phyloP scores from a whole-genome alignment of 2,888 invertebrate genomes.

The Hermodice carunculata region DNA sequence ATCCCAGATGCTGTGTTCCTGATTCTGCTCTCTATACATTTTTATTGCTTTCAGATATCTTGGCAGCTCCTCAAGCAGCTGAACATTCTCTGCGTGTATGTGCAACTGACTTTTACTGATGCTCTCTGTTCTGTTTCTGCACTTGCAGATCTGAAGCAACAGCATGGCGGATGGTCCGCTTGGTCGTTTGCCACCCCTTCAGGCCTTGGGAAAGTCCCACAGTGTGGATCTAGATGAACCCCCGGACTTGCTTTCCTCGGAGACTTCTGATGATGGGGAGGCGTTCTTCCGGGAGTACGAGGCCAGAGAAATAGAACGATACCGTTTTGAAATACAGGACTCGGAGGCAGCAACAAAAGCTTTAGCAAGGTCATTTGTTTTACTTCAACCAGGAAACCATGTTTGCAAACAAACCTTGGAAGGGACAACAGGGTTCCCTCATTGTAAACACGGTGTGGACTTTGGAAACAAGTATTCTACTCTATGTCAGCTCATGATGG shows the following conservation, averaged over 20 bases:
- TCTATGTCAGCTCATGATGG: slow-evolving; percentile 55
- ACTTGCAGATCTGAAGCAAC: too few relatives aligned
- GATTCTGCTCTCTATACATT: too few relatives aligned
- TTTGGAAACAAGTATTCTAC: slow-evolving; percentile 56
- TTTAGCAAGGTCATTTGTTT: slow-evolving; percentile 51
- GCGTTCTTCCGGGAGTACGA: too few relatives aligned
- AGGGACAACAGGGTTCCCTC: slow-evolving; percentile 50
- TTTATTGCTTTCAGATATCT: too few relatives aligned
- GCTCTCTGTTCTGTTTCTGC: too few relatives aligned
- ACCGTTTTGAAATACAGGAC: slow-evolving; percentile 49
- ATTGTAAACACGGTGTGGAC: slow-evolving; percentile 56
- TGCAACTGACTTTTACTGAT: too few relatives aligned
- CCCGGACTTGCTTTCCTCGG: slow-evolving; percentile 29
- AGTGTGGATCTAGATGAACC: slow-evolving; percentile 55
- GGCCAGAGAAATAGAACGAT: not conserved
- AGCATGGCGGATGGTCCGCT: slow-evolving; percentile 15
- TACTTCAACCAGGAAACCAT: slow-evolving; percentile 61
- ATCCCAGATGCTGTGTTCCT: too few relatives aligned
- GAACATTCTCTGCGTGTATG: too few relatives aligned
- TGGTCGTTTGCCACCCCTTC: slow-evolving; percentile 51
- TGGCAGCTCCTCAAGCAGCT: too few relatives aligned
- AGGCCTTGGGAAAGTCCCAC: slow-evolving; percentile 51
- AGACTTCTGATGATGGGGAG: slow-evolving; percentile 12
- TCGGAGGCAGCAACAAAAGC: slow-evolving; percentile 51
- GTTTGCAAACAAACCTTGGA: slow-evolving; percentile 48